phyloP scores from a whole-genome alignment of 2,797 vertebrate genomes.

The Hozukius guyotensis region DNA sequence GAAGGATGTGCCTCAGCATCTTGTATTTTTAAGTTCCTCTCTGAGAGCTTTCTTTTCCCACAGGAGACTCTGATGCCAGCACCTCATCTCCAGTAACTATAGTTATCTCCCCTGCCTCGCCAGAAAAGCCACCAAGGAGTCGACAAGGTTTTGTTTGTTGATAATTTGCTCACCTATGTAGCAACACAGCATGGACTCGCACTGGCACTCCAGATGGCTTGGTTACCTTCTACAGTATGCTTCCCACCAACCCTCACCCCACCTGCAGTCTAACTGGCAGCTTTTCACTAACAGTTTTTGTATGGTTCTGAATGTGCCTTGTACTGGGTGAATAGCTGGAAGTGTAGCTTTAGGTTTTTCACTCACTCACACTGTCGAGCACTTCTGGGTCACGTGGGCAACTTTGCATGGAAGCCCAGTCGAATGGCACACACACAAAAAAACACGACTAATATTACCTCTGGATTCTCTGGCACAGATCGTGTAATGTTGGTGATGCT shows the following conservation, averaged over 20 bases:
- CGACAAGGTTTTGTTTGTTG: constrained; percentile 88
- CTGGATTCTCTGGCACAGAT: constrained; percentile 5
- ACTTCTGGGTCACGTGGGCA: constrained; percentile 37
- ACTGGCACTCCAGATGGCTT: constrained; percentile 45
- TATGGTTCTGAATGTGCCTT: constrained; percentile 44
- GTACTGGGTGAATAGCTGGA: constrained; percentile 21
- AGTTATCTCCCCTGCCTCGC: constrained; percentile 84
- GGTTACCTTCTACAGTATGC: constrained; percentile 12
- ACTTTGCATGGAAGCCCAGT: constrained; percentile 29
- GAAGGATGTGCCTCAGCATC: constrained; percentile 15
- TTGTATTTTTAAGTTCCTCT: constrained; percentile 30
- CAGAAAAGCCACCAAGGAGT: constrained; percentile 85
- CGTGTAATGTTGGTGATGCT: constrained; percentile 23
- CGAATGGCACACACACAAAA: background rate
- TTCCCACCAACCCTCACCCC: constrained; percentile 15
- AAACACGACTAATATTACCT: constrained; percentile 3
- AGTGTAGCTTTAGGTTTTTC: constrained; percentile 11
- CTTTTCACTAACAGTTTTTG: constrained; percentile 58
- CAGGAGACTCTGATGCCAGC: constrained; percentile 81
- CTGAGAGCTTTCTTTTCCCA: constrained; percentile 74
- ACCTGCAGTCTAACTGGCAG: constrained; percentile 58
- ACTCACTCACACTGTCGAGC: constrained; percentile 20
- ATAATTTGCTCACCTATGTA: constrained; percentile 60
- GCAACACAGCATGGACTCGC: constrained; percentile 70
- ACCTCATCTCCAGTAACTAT: constrained; percentile 84